Base-by-base conservation (phyloP, 2,888 invertebrate genomes). In the Drosophila affinis region DNA sequence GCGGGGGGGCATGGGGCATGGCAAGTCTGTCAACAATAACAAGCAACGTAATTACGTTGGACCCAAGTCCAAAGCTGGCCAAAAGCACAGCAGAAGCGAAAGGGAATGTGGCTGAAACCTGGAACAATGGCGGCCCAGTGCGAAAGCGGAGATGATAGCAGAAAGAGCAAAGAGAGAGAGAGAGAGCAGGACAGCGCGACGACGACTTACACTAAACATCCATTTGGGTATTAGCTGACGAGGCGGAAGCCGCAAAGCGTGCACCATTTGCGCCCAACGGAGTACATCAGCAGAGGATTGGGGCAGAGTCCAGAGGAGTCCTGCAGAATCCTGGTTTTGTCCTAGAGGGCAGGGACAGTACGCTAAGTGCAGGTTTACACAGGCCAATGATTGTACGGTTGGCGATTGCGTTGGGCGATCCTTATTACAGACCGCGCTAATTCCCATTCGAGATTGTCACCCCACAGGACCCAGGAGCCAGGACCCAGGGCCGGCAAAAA, bases 321-420 rank as follows among this genome's bases (percentile, higher is more conserved):
- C 27, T 1, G 27, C 27, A 27, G 27, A 27, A 51, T 44, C 39
- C 39, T 2, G 27, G 17, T n/a, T 18, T 45, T 46, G 62, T 72
- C 34, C 34, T 45, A 46, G 53, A 59, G n/a, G n/a, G n/a, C n/a
- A n/a, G n/a, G n/a, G n/a, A n/a, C n/a, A n/a, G n/a, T n/a, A n/a
- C n/a, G n/a, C 78, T 90, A 89, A 89, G 89, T 89, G 89, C 89
- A 85, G 86, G 89, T 87, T 89, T 86, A 88, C 89, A 81, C 87
- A 87, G 82, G 85, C 89, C 86, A 88, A 87, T 88, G 87, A 86
- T 86, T 87, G 87, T 84, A 78, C 76, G 76, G 82, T 32, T 12
- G 88, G 65, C 72, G 58, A 72, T 72, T 74, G 64, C 71, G 80
- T 72, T 70, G 81, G 81, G 60, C 75, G 78, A 85, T 88, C 87